Percentiles rank a stretch among this genome's conserved stretches.
Conservation (phyloP, 2,113 vertebrate species). For the Urocynchramus pylzowi region DNA sequence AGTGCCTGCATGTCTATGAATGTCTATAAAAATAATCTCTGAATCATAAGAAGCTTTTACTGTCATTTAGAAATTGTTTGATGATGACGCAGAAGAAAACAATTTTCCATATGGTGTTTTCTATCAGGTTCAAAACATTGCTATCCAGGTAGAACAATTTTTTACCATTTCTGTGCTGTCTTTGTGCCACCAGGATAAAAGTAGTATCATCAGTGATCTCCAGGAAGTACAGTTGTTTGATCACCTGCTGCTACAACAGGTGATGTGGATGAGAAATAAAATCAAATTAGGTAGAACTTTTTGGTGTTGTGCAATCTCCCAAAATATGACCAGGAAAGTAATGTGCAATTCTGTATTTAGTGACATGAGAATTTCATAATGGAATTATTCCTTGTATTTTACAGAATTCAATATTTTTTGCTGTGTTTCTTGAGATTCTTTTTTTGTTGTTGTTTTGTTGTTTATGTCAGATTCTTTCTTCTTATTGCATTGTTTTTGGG, state of each 20-base stretch:
- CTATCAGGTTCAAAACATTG: neutral
- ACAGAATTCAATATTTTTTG: neutral
- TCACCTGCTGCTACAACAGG: neutral
- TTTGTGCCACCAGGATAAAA: neutral
- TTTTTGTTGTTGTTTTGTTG: neutral
- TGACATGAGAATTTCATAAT: neutral
- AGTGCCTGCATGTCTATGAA: neutral
- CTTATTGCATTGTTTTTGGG: neutral
- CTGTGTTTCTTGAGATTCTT: neutral
- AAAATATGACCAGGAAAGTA: neutral
- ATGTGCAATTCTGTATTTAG: neutral
- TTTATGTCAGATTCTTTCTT: neutral
- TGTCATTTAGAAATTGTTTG: neutral
- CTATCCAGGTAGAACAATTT: neutral
- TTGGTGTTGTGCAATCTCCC: neutral
- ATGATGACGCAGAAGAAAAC: neutral
- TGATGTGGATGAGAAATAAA: neutral
- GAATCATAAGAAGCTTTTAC: neutral
- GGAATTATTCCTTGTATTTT: neutral
- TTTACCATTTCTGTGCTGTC: neutral
- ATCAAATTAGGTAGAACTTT: neutral
- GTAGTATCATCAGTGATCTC: neutral
- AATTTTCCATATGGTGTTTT: neutral
- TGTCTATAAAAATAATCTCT: neutral
- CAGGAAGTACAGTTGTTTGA: neutral